Percentiles rank a stretch among this genome's conserved stretches.
Conservation (phyloP, 2,797 vertebrate genomes). For the Otolemur crassicaudatus region DNA sequence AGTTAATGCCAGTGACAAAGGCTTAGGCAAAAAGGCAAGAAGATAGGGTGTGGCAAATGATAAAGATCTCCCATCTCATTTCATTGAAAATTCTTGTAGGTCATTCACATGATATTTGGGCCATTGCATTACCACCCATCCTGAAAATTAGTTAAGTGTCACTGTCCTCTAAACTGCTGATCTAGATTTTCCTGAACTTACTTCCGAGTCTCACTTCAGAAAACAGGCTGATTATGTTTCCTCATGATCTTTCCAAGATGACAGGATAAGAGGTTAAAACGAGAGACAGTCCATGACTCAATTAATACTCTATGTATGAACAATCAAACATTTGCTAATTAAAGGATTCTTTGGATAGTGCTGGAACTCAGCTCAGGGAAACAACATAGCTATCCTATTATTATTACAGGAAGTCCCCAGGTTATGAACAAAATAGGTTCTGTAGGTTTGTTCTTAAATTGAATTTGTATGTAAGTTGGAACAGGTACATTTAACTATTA, state of each 20-base stretch:
- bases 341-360: background rate
- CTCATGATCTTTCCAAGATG: constrained; percentile 19
- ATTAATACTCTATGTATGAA: background rate
- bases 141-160: background rate
- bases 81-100: background rate
- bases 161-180: background rate
- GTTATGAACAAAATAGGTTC: no score
- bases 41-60: background rate
- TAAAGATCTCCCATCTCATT: background rate
- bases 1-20: background rate
- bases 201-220: constrained; percentile 45
- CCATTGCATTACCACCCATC: background rate
- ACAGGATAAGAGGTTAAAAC: constrained; percentile 2
- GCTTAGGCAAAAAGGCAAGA: background rate
- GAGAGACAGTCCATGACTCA: background rate
- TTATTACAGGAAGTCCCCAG: background rate
- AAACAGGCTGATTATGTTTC: background rate
- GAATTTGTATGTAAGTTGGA: no score
- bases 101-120: background rate
- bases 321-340: background rate
- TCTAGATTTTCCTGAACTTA: background rate
- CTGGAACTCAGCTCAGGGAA: background rate
- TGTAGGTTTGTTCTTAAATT: no score
- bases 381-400: background rate
- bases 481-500: no score